Base-by-base conservation (phyloP, 2,888 invertebrate species). In the Thymelicus sylvestris region DNA sequence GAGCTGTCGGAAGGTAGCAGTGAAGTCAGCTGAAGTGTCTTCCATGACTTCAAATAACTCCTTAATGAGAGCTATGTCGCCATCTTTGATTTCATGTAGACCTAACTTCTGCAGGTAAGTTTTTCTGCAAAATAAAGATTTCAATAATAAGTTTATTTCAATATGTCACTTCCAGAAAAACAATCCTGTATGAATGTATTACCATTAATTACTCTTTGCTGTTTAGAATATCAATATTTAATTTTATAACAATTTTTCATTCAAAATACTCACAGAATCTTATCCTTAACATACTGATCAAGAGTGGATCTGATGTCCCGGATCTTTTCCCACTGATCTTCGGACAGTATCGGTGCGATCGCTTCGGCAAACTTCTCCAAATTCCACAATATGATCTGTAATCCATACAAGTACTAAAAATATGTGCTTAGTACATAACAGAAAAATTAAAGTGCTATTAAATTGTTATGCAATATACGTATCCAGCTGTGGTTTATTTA, bases 311-410 rank as follows among this genome's bases (percentile, higher is more conserved):
- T 78, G 0, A 91, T 72, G 0, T 78, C 80, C 52, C 82, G 80
- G 3, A 92, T 85, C 62, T 85, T 83, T 48, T 80, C 74, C n/a
- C 78, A 85, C 66, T 91, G 85, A 0, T 84, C 84, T 2, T 86
- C 86, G 0, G 83, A 79, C 52, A 93, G 72, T 62, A 93, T 84
- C 0, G 87, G 88, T 2, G 80, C 81, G 39, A 93, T 63, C 0
- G 95, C 95, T 80, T 94, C 92, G 0, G 94, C 94, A 60, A 96
- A 88, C 76, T 95, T 95, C 64, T 85, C 85, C 78, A 95, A 85
- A 80, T 96, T 96, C 95, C 96, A 96, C 39, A 93, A 44, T 6
- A 93, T 80, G 78, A 92, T 87, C 93, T 93, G 74, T 0, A 81
- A 79, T 12, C 57, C 55, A 66, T 52, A 65, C 1, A 61, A 44